These are phyloP conservation scores for Drosophila pallidifrons DNA, from an alignment of 1,140 invertebrate genomes.

Conservation along the genomic window DNA sequence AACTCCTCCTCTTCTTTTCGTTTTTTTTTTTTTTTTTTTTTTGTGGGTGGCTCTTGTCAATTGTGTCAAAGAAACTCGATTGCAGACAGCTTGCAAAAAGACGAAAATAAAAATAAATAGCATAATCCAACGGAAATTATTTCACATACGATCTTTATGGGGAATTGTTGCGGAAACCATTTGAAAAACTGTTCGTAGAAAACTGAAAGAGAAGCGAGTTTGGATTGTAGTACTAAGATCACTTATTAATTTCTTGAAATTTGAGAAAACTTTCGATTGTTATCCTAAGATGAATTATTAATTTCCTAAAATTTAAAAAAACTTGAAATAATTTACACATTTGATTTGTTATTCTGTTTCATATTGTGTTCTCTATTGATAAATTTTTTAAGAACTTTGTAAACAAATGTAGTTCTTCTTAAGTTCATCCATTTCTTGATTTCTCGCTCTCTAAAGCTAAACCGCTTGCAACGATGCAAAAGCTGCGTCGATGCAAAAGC, in stretches of 20 bases:
- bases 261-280: too few species aligned
- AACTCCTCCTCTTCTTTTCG: slow-evolving; percentile 1
- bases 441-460: background rate
- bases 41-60: slow-evolving; percentile 57
- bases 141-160: background rate
- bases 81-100: slow-evolving; percentile 42
- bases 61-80: slow-evolving; percentile 66
- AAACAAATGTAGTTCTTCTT: too few species aligned
- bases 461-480: background rate
- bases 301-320: background rate
- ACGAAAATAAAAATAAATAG: background rate
- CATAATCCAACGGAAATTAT: background rate
- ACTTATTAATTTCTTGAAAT: background rate
- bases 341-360: too few species aligned
- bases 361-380: too few species aligned
- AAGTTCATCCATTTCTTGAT: too few species aligned
- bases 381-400: too few species aligned
- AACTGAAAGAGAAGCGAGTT: background rate
- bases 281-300: background rate
- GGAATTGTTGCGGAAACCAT: background rate
- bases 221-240: too few species aligned
- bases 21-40: background rate
- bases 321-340: too few species aligned
- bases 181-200: background rate
- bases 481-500: background rate